These are phyloP conservation scores for Vesta saturnalis DNA, from an alignment of 2,888 invertebrate species.

Conservation along the genomic window DNA sequence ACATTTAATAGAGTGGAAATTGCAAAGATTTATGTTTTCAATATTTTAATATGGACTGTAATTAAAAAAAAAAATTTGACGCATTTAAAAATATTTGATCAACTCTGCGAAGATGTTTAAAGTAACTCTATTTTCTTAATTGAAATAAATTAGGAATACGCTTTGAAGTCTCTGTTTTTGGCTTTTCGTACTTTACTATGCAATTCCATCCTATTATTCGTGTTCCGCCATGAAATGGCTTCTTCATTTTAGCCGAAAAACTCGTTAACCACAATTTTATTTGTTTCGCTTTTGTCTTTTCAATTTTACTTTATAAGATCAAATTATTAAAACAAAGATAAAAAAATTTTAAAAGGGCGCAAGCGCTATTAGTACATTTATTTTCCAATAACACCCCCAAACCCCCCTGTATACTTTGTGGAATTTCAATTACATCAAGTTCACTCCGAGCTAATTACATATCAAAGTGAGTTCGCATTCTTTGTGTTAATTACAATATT, in stretches of 20 bases:
- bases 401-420: slow-evolving; percentile 25
- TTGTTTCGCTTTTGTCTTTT: slow-evolving; percentile 50
- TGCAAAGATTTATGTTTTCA: slow-evolving; percentile 26
- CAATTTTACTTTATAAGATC: background rate
- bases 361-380: background rate
- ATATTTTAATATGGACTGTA: slow-evolving; percentile 27
- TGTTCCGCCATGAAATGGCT: slow-evolving; percentile 58
- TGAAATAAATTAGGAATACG: slow-evolving; percentile 59
- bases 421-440: slow-evolving; percentile 57
- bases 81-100: slow-evolving; percentile 35
- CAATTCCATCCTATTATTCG: slow-evolving; percentile 57
- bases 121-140: slow-evolving; percentile 59
- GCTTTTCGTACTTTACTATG: too few species aligned
- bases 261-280: slow-evolving; percentile 61
- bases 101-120: slow-evolving; percentile 50
- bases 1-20: slow-evolving; percentile 30
- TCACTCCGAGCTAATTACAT: slow-evolving; percentile 56
- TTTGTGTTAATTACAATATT: slow-evolving; percentile 58
- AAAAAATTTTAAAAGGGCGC: background rate
- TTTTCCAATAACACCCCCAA: too few species aligned
- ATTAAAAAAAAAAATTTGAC: slow-evolving; percentile 24
- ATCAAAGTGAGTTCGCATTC: slow-evolving; percentile 57
- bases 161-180: slow-evolving; percentile 56
- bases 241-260: slow-evolving; percentile 59
- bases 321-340: slow-evolving; percentile 11